Percentiles rank a stretch among this genome's conserved stretches.
Evolutionary conservation across 2,113 vertebrate species (phyloP).

Genomic region (Oncorhynchus keta): DNA sequence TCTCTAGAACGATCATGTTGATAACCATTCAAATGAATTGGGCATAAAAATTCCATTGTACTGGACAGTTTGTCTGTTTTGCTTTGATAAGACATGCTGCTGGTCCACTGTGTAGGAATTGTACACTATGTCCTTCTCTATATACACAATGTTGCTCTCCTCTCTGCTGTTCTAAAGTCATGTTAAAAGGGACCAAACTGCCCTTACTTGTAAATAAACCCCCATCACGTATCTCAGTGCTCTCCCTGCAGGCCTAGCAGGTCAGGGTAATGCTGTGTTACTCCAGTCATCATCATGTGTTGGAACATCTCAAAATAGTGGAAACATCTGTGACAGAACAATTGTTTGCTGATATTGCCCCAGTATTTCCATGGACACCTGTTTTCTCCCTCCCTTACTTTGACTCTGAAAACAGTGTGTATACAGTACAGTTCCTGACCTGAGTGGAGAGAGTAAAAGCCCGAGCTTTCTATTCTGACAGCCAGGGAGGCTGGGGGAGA

Average conservation of each 20-base stretch:
- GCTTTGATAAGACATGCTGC: neutral
- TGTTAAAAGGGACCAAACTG: slow-evolving; percentile 8
- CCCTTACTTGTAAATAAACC: slow-evolving; percentile 14
- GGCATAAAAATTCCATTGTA: slow-evolving; percentile 2
- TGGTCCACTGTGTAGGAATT: neutral
- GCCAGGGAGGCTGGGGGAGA: slow-evolving; percentile 53
- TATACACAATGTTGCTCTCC: slow-evolving; percentile 25
- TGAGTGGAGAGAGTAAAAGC: slow-evolving; percentile 45
- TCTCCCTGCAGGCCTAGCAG: slow-evolving; percentile 27
- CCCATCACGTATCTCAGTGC: slow-evolving; percentile 34
- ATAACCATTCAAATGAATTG: neutral
- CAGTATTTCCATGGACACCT: slow-evolving; percentile 74
- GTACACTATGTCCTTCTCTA: slow-evolving; percentile 11
- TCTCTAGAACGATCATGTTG: neutral
- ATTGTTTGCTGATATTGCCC: slow-evolving; percentile 13
- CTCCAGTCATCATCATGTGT: slow-evolving; percentile 7
- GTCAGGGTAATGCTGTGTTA: neutral
- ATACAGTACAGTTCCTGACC: slow-evolving; percentile 56
- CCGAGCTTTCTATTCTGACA: slow-evolving; percentile 65
- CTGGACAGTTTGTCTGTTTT: neutral
- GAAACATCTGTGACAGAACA: slow-evolving; percentile 45
- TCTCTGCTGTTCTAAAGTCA: slow-evolving; percentile 4
- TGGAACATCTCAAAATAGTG: slow-evolving; percentile 51
- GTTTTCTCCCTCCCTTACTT: slow-evolving; percentile 62
- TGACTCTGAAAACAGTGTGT: slow-evolving; percentile 57